Conservation (phyloP, 2,888 invertebrate species). For the Acanthoscelides obtectus region DNA sequence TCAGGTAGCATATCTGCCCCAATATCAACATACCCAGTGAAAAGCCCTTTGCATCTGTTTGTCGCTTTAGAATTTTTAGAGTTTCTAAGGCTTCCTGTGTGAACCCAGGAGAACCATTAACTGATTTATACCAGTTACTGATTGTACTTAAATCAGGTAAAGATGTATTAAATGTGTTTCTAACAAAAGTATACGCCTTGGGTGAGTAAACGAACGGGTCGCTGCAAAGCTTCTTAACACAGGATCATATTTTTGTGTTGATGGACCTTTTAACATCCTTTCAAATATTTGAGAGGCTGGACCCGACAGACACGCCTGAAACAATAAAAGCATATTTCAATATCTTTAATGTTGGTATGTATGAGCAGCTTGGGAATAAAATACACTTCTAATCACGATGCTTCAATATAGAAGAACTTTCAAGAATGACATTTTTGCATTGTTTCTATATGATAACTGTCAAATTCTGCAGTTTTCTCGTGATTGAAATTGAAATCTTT, state of each 20-base stretch:
- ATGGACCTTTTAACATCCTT: constrained; percentile 8
- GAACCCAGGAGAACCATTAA: constrained; percentile 18
- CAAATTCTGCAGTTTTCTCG: too few species aligned
- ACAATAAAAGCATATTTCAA: neutral
- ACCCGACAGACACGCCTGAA: constrained; percentile 13
- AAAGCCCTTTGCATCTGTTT: constrained; percentile 7
- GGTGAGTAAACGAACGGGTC: constrained; percentile 19
- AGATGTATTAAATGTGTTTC: constrained; percentile 12
- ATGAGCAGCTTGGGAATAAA: too few species aligned
- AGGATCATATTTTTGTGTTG: constrained; percentile 9
- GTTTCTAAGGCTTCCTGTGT: constrained; percentile 16
- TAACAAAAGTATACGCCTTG: constrained; percentile 18
- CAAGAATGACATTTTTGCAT: too few species aligned
- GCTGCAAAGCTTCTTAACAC: constrained; percentile 13
- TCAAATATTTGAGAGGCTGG: constrained; percentile 7
- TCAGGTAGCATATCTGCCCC: constrained; percentile 17
- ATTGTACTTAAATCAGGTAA: constrained; percentile 17
- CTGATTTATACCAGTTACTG: constrained; percentile 15
- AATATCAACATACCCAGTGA: constrained; percentile 22
- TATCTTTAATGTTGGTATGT: too few species aligned
- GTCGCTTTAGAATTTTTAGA: constrained; percentile 14
- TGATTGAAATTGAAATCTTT: too few species aligned
- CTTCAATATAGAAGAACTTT: too few species aligned
- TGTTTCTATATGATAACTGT: too few species aligned
- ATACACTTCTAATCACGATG: too few species aligned